These are phyloP conservation scores for Ennomos fuscantarius DNA, from an alignment of 2,888 invertebrate species.

Conservation along the genomic window DNA sequence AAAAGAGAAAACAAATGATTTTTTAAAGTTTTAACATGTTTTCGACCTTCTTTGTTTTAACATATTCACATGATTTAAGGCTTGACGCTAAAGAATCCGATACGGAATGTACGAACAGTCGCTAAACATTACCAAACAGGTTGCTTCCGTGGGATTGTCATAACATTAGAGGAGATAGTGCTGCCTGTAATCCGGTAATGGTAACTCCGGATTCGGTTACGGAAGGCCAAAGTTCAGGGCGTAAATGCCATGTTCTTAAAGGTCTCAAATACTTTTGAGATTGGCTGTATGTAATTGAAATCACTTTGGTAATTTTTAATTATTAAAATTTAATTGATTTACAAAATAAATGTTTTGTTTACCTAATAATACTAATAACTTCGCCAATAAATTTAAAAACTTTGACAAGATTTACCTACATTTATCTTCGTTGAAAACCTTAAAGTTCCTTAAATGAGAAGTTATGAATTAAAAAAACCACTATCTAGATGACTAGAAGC, in stretches of 20 bases:
- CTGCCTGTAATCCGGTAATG: conserved; percentile 22
- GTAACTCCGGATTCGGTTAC: conserved; percentile 12
- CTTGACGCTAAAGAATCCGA: conserved; percentile 46
- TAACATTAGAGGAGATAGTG: conserved; percentile 39
- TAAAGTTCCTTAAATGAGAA: no score
- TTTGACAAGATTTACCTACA: no score
- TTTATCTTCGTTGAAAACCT: no score
- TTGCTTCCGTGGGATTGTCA: conserved; percentile 69
- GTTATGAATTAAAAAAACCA: no score
- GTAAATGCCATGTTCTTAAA: conserved; percentile 16
- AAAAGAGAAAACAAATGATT: no score
- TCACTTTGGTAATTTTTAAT: neutral
- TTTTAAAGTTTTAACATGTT: neutral
- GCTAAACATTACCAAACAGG: conserved; percentile 64
- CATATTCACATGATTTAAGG: conserved; percentile 36
- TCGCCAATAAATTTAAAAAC: no score
- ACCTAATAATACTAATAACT: no score
- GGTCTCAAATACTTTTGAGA: conserved; percentile 9
- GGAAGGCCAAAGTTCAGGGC: conserved; percentile 20
- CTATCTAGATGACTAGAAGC: no score
- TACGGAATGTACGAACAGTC: conserved; percentile 45
- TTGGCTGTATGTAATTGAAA: conserved; percentile 10
- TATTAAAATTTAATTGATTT: neutral
- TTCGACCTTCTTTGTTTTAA: conserved; percentile 21
- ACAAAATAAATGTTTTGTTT: neutral